These are phyloP conservation scores for Jacana jacana DNA, from an alignment of 2,113 vertebrate genomes.

Conservation along the genomic window DNA sequence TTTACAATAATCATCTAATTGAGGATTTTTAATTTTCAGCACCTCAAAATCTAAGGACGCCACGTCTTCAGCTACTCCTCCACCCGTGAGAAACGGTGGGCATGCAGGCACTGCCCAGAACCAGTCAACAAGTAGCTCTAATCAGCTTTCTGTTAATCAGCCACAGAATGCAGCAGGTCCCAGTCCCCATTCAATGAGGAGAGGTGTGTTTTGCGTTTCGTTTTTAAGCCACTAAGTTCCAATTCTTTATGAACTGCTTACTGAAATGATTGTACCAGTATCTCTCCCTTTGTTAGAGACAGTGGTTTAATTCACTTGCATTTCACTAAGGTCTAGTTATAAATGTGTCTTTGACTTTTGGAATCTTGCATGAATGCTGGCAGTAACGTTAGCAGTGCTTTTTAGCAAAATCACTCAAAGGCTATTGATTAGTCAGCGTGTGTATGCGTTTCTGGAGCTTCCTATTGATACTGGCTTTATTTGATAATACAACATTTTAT, in stretches of 20 bases:
- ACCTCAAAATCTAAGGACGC: conserved; percentile 82
- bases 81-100: conserved; percentile 79
- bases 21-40: conserved; percentile 59
- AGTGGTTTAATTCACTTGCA: background rate
- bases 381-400: background rate
- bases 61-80: conserved; percentile 56
- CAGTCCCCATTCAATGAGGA: conserved; percentile 87
- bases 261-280: background rate
- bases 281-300: background rate
- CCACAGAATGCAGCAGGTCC: conserved; percentile 79
- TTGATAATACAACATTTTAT: background rate
- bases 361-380: background rate
- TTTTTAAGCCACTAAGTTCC: background rate
- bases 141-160: conserved; percentile 74
- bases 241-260: background rate
- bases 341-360: background rate
- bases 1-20: background rate
- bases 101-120: conserved; percentile 10
- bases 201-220: conserved; percentile 76
- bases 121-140: conserved; percentile 32
- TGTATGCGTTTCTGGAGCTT: background rate
- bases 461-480: background rate
- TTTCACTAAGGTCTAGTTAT: background rate
- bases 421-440: background rate
- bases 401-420: background rate